Evolutionary conservation across 1,140 invertebrate species (phyloP).

Genomic region (Trissolcus basalis): DNA sequence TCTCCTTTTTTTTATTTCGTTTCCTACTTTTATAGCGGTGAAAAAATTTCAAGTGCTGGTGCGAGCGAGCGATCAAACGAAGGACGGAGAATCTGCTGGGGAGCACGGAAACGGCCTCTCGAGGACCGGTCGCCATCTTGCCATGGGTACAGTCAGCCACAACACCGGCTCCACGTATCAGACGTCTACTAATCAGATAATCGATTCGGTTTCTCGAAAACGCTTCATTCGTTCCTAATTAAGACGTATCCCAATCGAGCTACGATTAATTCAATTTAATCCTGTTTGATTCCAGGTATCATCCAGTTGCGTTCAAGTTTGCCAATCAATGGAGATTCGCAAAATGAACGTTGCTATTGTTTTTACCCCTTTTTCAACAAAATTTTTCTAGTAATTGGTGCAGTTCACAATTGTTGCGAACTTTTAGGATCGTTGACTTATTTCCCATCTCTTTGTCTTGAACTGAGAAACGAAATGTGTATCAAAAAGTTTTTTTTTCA

Average conservation of each 20-base stretch:
- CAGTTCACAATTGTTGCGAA: too few relatives aligned
- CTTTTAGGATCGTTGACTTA: too few relatives aligned
- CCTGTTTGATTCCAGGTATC: background rate
- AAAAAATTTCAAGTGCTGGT: conserved; percentile 58
- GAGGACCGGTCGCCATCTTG: conserved; percentile 62
- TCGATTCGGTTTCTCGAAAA: conserved; percentile 27
- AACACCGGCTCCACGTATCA: conserved; percentile 50
- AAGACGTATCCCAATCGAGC: background rate
- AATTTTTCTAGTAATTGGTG: too few relatives aligned
- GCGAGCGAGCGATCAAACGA: conserved; percentile 56
- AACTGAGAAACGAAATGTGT: too few relatives aligned
- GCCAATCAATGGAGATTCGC: too few relatives aligned
- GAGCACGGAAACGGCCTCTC: conserved; percentile 61
- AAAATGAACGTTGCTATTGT: too few relatives aligned
- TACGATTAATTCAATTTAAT: conserved; percentile 2
- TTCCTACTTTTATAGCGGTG: conserved; percentile 59
- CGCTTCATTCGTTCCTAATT: conserved; percentile 14
- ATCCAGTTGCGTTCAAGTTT: background rate
- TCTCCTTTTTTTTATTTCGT: conserved; percentile 58
- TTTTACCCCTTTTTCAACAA: too few relatives aligned
- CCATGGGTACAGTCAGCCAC: conserved; percentile 58
- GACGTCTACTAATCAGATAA: conserved; percentile 48
- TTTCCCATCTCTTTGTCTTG: too few relatives aligned
- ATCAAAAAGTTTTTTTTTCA: too few relatives aligned
- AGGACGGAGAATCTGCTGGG: conserved; percentile 53